phyloP scores from a whole-genome alignment of 1,140 invertebrate species.

The Trialeurodes vaporariorum region DNA sequence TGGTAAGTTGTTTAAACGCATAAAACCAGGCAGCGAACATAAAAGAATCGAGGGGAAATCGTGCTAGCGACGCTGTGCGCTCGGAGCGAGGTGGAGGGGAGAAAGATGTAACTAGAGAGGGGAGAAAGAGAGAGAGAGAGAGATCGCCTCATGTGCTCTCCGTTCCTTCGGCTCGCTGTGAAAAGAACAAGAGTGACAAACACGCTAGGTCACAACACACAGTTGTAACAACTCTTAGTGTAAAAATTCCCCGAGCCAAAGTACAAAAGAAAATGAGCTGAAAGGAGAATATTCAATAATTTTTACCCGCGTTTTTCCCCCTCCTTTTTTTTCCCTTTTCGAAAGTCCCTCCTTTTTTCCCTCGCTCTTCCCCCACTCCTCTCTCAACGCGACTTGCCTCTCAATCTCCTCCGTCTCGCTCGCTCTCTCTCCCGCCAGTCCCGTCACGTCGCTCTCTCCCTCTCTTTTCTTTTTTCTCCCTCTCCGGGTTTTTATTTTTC shows the following conservation, averaged over 20 bases:
- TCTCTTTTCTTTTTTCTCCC: too few relatives aligned
- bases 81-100: slow-evolving; percentile 18
- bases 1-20: background rate
- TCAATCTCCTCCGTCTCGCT: too few relatives aligned
- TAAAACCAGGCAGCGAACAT: background rate
- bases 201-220: background rate
- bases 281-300: background rate
- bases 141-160: too few relatives aligned
- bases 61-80: too few relatives aligned
- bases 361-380: too few relatives aligned
- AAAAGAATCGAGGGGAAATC: background rate
- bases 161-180: background rate
- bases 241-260: background rate
- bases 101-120: background rate
- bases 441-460: too few relatives aligned
- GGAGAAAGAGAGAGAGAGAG: too few relatives aligned
- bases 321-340: too few relatives aligned
- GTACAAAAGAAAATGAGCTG: background rate
- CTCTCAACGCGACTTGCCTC: too few relatives aligned
- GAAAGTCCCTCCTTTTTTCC: too few relatives aligned
- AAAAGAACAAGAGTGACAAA: background rate
- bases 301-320: background rate
- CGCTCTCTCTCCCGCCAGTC: too few relatives aligned
- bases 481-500: background rate
- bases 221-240: background rate